Conservation (phyloP, 23 tunicate genomes). For the Trididemnum miniatum region DNA sequence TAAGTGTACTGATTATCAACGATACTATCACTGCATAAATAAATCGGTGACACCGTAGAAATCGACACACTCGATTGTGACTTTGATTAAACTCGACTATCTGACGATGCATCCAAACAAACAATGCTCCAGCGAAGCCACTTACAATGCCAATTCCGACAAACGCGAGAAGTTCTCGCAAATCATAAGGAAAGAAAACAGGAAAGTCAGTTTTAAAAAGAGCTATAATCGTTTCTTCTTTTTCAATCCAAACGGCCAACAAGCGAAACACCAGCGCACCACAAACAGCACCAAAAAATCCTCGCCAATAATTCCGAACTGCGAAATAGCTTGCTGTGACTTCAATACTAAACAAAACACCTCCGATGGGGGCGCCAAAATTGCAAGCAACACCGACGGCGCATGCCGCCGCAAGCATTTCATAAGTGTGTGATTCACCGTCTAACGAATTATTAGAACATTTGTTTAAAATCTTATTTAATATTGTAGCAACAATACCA, state of each 20-base stretch:
- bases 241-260: constrained; percentile 81
- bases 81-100: constrained; percentile 60
- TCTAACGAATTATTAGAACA: constrained; percentile 38
- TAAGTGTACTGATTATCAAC: constrained; percentile 57
- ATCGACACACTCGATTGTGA: constrained; percentile 23
- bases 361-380: constrained; percentile 97
- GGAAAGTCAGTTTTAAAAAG: constrained; percentile 85
- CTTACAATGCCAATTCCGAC: constrained; percentile 64
- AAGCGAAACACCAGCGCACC: constrained; percentile 88
- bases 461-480: constrained; percentile 51
- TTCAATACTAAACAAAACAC: constrained; percentile 90
- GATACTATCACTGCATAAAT: constrained; percentile 82
- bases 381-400: constrained; percentile 96
- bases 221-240: constrained; percentile 90
- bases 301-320: constrained; percentile 93
- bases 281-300: constrained; percentile 92
- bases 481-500: constrained; percentile 83
- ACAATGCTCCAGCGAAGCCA: constrained; percentile 84
- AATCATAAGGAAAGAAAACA: constrained; percentile 83
- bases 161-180: constrained; percentile 84
- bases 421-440: constrained; percentile 50
- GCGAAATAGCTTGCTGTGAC: constrained; percentile 95
- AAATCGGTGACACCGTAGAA: constrained; percentile 49
- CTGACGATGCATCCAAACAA: constrained; percentile 69
- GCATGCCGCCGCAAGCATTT: constrained; percentile 94